Evolutionary conservation across 2,888 invertebrate species (phyloP).

Genomic region (Synergus gifuensis): DNA sequence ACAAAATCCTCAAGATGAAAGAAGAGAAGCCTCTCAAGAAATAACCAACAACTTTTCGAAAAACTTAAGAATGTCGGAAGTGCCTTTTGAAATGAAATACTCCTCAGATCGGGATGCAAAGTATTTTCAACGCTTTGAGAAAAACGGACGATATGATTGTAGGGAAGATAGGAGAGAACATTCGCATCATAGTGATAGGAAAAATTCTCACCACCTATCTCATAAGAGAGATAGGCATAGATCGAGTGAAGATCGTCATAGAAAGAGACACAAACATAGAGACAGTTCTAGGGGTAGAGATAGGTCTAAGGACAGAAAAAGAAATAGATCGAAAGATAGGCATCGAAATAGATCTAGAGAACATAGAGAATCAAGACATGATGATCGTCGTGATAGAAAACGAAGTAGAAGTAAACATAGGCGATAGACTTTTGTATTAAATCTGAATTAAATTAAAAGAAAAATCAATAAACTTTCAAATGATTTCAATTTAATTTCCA

Average conservation of each 20-base stretch:
- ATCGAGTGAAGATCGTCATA: slow-evolving; percentile 10
- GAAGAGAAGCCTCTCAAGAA: slow-evolving; percentile 40
- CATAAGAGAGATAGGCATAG: slow-evolving; percentile 51
- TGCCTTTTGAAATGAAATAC: background rate
- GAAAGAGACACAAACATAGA: slow-evolving; percentile 30
- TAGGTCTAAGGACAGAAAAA: slow-evolving; percentile 50
- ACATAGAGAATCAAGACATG: slow-evolving; percentile 48
- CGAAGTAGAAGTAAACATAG: slow-evolving; percentile 42
- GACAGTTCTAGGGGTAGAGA: slow-evolving; percentile 36
- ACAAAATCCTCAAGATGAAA: slow-evolving; percentile 39
- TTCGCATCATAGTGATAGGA: slow-evolving; percentile 41
- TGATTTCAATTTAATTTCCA: background rate
- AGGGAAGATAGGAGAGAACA: slow-evolving; percentile 37
- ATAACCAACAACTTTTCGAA: slow-evolving; percentile 32
- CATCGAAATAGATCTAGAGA: slow-evolving; percentile 50
- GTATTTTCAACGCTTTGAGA: slow-evolving; percentile 53
- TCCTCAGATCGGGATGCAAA: slow-evolving; percentile 42
- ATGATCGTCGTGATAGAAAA: slow-evolving; percentile 49
- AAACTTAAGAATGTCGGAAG: background rate
- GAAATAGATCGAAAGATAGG: slow-evolving; percentile 48
- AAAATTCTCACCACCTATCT: slow-evolving; percentile 39
- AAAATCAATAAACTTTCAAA: background rate
- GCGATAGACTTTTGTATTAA: background rate
- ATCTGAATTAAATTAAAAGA: background rate
- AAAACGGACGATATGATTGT: slow-evolving; percentile 28